Percentiles rank a stretch among this genome's conserved stretches.
Evolutionary conservation across 2,888 invertebrate genomes (phyloP).

Genomic region (Drosophila ustulata): DNA sequence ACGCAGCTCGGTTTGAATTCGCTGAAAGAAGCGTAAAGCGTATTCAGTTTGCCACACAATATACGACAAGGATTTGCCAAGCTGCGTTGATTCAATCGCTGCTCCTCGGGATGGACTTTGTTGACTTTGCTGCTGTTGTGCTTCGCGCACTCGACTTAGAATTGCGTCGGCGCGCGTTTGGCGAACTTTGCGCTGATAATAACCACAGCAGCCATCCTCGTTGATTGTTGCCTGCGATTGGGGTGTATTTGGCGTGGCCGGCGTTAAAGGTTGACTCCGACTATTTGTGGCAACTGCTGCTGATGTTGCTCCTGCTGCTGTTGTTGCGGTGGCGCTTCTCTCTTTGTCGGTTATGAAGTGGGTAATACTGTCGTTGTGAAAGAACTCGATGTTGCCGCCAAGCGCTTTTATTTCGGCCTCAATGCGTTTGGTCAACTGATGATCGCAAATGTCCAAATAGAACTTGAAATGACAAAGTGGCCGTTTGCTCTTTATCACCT

Average conservation of each 20-base stretch:
- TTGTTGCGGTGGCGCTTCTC: slow-evolving; percentile 7
- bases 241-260: slow-evolving; percentile 80
- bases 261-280: slow-evolving; percentile 62
- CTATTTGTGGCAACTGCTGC: slow-evolving; percentile 10
- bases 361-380: slow-evolving; percentile 83
- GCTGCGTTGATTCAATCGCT: slow-evolving; percentile 8
- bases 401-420: slow-evolving; percentile 90
- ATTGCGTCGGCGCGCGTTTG: slow-evolving; percentile 91
- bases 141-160: slow-evolving; percentile 89
- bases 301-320: neutral
- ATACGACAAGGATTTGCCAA: slow-evolving; percentile 74
- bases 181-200: slow-evolving; percentile 56
- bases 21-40: slow-evolving; percentile 89
- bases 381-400: slow-evolving; percentile 87
- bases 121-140: slow-evolving; percentile 39
- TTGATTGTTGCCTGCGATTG: slow-evolving; percentile 35
- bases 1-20: slow-evolving; percentile 85
- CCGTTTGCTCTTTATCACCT: slow-evolving; percentile 86
- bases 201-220: slow-evolving; percentile 49
- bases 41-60: slow-evolving; percentile 87
- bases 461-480: slow-evolving; percentile 89
- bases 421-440: slow-evolving; percentile 88
- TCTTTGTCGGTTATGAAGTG: slow-evolving; percentile 84
- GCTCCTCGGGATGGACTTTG: slow-evolving; percentile 18
- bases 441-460: slow-evolving; percentile 91